Base-by-base conservation (phyloP, 2,797 vertebrate species). In the Squalus acanthias region DNA sequence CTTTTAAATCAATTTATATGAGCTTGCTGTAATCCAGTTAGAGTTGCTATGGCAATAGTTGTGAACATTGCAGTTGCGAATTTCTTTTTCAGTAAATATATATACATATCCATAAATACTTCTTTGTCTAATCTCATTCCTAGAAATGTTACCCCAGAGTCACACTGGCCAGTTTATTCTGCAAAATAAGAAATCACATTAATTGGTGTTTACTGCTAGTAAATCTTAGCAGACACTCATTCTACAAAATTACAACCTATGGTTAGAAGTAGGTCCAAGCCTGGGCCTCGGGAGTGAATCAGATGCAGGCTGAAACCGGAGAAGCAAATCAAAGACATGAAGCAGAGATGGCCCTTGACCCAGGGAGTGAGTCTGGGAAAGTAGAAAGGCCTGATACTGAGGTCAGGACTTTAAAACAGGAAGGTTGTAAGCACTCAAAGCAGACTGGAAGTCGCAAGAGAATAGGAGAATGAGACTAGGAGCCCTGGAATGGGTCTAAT, bases 1-100 rank as follows among this genome's bases (percentile, higher is more conserved):
- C 17, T n/a, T 92, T n/a, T 39, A 92, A 65, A 92, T 93, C n/a
- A 93, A 93, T 92, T 92, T n/a, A 65, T 92, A 39, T 24, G 63
- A 10, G 0, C 2, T 24, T 93, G 20, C 63, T 69, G 33, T 69
- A 69, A 93, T 67, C n/a, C 65, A 24, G 17, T 65, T 65, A 65
- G 89, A n/a, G 60, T 67, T 93, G 63, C 33, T 67, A 46, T 93
- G 63, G 63, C 63, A 93, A 93, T 93, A 5, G 2, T 10, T 39
- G 20, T 93, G 33, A 46, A 63, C 60, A 67, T 20, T 46, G 91
- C 33, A 67, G 24, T 93, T 24, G 91, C 15, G 8, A 93, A 93
- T 46, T 93, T 93, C 26, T 20, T 39, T 93, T 93, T 67, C 26
- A 69, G 33, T 24, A 69, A 69, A 46, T 93, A 46, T 39, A n/a